These are phyloP conservation scores for Octopus bimaculoides DNA, from an alignment of 1,140 invertebrate species.

Conservation along the genomic window DNA sequence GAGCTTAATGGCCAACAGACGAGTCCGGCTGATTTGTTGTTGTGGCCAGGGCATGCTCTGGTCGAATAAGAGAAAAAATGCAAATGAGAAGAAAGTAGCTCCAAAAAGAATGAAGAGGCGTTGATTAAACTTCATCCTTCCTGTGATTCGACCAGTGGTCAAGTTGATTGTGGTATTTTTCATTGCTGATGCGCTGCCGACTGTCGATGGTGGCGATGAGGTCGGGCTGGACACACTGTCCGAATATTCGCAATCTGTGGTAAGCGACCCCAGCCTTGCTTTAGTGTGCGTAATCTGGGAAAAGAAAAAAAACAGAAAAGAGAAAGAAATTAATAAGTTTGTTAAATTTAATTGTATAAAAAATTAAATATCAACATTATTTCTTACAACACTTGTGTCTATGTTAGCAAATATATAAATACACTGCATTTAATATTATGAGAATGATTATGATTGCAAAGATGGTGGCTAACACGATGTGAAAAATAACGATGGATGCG, in stretches of 20 bases:
- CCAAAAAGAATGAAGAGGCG: constrained; percentile 33
- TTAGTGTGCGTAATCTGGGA: constrained; percentile 11
- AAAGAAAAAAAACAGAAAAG: constrained; percentile 12
- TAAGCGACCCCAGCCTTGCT: constrained; percentile 2
- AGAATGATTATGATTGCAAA: not conserved
- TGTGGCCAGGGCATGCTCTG: constrained; percentile 11
- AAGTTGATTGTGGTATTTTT: constrained; percentile 5
- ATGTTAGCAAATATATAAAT: not conserved
- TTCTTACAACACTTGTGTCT: not conserved
- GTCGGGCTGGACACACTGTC: not conserved
- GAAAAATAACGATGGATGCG: not conserved
- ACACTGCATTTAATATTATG: not conserved
- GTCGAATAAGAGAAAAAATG: constrained; percentile 32
- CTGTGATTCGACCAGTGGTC: constrained; percentile 3
- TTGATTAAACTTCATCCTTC: constrained; percentile 47
- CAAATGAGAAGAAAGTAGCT: constrained; percentile 29
- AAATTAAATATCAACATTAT: not conserved
- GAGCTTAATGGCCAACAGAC: constrained; percentile 20
- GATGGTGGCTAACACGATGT: not conserved
- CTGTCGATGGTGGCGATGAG: not conserved
- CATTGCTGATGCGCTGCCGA: constrained; percentile 5
- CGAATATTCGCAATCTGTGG: constrained; percentile 5
- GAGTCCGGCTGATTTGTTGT: not conserved
- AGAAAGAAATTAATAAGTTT: not conserved
- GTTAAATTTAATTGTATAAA: not conserved